These are phyloP conservation scores for Eriocheir sinensis DNA, from an alignment of 1,140 invertebrate species.

Conservation along the genomic window DNA sequence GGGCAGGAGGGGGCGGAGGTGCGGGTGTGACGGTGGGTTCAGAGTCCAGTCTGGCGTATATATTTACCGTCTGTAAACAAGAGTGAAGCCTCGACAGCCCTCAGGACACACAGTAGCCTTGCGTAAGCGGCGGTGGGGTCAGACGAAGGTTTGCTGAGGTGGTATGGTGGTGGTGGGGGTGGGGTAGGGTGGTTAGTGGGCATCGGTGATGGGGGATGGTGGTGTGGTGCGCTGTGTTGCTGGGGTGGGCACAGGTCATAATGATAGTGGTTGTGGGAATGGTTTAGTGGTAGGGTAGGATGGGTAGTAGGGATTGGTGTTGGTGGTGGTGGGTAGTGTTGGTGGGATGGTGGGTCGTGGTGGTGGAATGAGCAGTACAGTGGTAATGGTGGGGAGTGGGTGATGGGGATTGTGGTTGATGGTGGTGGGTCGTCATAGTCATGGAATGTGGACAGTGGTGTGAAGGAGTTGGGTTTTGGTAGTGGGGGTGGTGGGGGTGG, in stretches of 20 bases:
- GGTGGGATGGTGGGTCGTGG: background rate
- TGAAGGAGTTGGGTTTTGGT: too few relatives aligned
- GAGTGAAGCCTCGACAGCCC: background rate
- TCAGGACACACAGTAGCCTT: background rate
- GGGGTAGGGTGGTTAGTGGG: background rate
- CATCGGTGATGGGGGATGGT: background rate
- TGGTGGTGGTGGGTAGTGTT: background rate
- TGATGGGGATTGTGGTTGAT: too few relatives aligned
- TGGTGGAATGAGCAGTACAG: background rate
- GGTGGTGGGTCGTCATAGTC: too few relatives aligned
- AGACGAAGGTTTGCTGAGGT: background rate
- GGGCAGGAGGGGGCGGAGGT: background rate
- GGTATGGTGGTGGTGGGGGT: background rate
- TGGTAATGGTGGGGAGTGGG: too few relatives aligned
- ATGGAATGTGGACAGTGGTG: too few relatives aligned
- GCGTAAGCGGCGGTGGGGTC: background rate
- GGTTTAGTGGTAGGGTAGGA: background rate
- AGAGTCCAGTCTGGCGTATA: background rate
- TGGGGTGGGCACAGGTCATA: background rate
- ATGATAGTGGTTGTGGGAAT: background rate
- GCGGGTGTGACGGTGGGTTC: background rate
- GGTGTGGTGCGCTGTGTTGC: background rate
- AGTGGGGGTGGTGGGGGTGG: too few relatives aligned
- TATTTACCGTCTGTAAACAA: background rate
- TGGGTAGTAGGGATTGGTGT: background rate